phyloP scores from a whole-genome alignment of 2,888 invertebrate species.

The Lissocephala sabroskyi region DNA sequence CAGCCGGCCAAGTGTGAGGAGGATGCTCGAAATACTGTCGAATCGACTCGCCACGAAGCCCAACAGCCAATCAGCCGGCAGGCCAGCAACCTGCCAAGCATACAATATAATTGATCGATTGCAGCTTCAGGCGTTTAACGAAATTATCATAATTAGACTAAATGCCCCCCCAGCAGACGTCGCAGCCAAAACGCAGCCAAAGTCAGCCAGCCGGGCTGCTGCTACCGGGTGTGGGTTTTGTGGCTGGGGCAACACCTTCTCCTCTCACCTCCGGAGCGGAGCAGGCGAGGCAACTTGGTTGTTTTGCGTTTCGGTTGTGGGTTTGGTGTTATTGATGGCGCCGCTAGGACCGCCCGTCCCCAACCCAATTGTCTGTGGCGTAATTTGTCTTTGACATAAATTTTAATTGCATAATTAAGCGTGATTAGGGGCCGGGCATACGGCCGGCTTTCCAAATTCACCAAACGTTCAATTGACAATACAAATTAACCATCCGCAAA shows the following conservation, averaged over 20 bases:
- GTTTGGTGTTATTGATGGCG: slow-evolving; percentile 1
- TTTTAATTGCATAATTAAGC: slow-evolving; percentile 45
- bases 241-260: too few species aligned
- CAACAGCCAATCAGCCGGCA: too few species aligned
- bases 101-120: slow-evolving; percentile 62
- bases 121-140: slow-evolving; percentile 54
- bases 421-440: too few species aligned
- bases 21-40: too few species aligned
- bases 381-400: slow-evolving; percentile 15
- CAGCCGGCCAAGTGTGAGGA: too few species aligned
- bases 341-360: slow-evolving; percentile 3
- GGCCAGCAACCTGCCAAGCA: too few species aligned
- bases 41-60: too few species aligned
- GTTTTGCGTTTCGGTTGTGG: neutral
- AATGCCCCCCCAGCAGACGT: slow-evolving; percentile 35
- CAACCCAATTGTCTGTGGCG: slow-evolving; percentile 6
- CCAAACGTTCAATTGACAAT: slow-evolving; percentile 13
- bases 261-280: too few species aligned
- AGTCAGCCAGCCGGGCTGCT: slow-evolving; percentile 19
- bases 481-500: neutral
- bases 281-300: neutral
- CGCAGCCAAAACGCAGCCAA: too few species aligned
- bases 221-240: neutral
- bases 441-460: slow-evolving; percentile 31
- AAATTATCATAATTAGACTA: slow-evolving; percentile 66